Evolutionary conservation across 2,113 vertebrate species (phyloP).

Genomic region (Tachuris rubrigastra): DNA sequence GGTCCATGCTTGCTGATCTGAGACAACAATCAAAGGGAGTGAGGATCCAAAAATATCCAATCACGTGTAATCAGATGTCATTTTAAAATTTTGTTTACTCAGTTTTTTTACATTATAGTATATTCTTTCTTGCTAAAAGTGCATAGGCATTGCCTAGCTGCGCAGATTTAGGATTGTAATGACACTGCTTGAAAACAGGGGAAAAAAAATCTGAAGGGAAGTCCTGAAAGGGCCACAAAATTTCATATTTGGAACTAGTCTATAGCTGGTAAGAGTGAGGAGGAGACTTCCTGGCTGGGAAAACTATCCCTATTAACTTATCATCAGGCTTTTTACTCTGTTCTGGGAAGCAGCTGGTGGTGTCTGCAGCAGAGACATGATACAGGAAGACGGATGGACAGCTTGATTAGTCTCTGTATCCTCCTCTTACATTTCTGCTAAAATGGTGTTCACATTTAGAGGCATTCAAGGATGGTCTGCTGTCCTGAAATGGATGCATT

Average conservation of each 20-base stretch:
- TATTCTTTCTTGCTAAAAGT: not conserved
- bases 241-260: not conserved
- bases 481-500: not conserved
- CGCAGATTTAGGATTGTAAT: not conserved
- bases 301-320: not conserved
- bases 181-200: not conserved
- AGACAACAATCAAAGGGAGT: not conserved
- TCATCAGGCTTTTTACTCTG: not conserved
- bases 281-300: not conserved
- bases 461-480: not conserved
- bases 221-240: not conserved
- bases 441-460: not conserved
- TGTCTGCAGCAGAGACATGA: not conserved
- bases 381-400: not conserved
- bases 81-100: not conserved
- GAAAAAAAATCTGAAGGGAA: not conserved
- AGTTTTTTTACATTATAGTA: not conserved
- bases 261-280: not conserved
- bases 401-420: not conserved
- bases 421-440: not conserved
- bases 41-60: not conserved
- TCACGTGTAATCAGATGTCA: not conserved
- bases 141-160: not conserved
- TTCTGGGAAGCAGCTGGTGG: not conserved
- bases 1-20: not conserved